These are phyloP conservation scores for Microctonus aethiopoides DNA, from an alignment of 2,888 invertebrate genomes.

Conservation along the genomic window DNA sequence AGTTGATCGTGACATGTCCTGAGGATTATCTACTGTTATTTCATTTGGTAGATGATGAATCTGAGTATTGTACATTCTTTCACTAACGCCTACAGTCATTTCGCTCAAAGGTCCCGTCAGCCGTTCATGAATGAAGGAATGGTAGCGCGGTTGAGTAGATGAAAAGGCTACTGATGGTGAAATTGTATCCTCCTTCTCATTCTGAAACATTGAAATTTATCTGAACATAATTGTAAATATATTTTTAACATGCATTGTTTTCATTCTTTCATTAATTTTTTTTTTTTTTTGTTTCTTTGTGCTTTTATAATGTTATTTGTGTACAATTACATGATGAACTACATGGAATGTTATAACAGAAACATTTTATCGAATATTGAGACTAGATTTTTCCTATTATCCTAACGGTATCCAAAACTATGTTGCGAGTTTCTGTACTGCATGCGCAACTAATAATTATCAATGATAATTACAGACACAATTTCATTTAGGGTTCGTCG, in stretches of 20 bases:
- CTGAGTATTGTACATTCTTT: background rate
- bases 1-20: background rate
- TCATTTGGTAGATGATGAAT: background rate
- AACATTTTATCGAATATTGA: too few relatives aligned
- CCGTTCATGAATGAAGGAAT: background rate
- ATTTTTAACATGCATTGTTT: background rate
- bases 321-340: too few relatives aligned
- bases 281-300: background rate
- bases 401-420: conserved; percentile 12
- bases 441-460: background rate
- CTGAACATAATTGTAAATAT: background rate
- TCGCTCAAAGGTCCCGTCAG: background rate
- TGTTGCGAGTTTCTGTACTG: background rate
- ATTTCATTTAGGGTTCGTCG: background rate
- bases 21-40: background rate
- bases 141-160: background rate
- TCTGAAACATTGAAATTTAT: conserved; percentile 20
- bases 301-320: too few relatives aligned
- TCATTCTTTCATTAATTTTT: background rate
- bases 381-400: background rate
- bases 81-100: conserved; percentile 15
- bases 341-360: too few relatives aligned
- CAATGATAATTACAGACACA: background rate
- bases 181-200: conserved; percentile 9
- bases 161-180: background rate